Evolutionary conservation across 2,113 vertebrate species (phyloP).

Genomic region (Centropus bengalensis): DNA sequence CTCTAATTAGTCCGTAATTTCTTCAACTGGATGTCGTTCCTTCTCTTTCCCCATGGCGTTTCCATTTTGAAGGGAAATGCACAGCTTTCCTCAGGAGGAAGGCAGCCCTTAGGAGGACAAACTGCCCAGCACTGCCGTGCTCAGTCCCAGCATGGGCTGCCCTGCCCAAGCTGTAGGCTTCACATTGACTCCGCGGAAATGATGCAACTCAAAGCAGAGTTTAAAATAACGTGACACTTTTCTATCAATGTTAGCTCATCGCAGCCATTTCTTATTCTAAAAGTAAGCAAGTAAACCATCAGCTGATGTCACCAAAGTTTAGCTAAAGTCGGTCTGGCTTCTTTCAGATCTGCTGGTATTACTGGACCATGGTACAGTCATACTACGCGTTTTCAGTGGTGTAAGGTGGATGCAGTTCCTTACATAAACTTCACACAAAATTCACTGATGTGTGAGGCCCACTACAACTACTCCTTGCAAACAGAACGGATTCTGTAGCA

Average conservation of each 20-base stretch:
- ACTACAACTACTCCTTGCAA: background rate
- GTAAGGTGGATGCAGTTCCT: background rate
- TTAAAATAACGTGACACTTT: background rate
- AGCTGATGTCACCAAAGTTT: background rate
- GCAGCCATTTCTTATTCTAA: background rate
- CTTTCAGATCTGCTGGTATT: background rate
- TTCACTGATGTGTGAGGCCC: background rate
- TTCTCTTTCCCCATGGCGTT: background rate
- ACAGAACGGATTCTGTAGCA: background rate
- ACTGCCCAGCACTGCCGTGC: background rate
- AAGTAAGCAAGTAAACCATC: background rate
- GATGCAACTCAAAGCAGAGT: background rate
- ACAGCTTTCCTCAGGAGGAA: background rate
- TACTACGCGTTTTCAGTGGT: background rate
- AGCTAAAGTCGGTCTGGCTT: background rate
- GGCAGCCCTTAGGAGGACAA: background rate
- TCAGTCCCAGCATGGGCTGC: background rate
- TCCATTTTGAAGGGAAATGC: background rate
- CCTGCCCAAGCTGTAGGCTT: rapidly evolving
- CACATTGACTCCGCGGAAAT: background rate
- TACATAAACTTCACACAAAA: background rate
- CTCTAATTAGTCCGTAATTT: background rate
- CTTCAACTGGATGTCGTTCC: background rate
- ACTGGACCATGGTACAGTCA: background rate
- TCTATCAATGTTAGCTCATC: background rate